Base-by-base conservation (phyloP, 2,113 vertebrate genomes). In the Chloropsis hardwickii region DNA sequence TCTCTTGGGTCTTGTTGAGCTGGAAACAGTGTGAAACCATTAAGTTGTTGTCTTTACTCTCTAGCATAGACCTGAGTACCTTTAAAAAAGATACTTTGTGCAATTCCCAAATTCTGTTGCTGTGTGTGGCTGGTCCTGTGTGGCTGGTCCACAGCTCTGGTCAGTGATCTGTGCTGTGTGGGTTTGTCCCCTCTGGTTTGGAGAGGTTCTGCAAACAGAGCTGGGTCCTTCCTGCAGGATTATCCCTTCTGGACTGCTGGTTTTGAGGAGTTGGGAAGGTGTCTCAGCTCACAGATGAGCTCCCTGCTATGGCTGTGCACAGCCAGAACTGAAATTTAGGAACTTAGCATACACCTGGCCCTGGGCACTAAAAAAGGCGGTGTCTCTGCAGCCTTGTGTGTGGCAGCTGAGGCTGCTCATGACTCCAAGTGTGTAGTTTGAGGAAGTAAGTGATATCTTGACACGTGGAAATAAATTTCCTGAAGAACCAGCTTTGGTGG, bases 161-260 rank as follows among this genome's bases (percentile, higher is more conserved):
- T 11, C 0, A 0, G 27, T 39, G 16, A 4, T 54, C 47, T 37
- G 61, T 47, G 23, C 47, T 33, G 14, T 17, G 37, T 14, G 31
- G 45, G 18, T 74, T 76, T 82, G 67, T 76, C 33, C 25, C 20
- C 3, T 84, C 27, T 77, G 2, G 11, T 61, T 92, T 11, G 51
- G 73, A 37, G 74, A 25, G 42, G 33, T 42, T 67, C 65, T 86
- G 79, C 2, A 1, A 37, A 25, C 62, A 82, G 48, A 85, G 18
- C 74, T 45, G 58, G 14, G 21, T 79, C 62, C 37, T 53, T 82
- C 58, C 74, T 69, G 40, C 42, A 39, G 71, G 27, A 20, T 54
- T 65, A 20, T 66, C 78, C 54, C 54, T 51, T 77, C 62, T 5
- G 0, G 18, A 20, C 19, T 81, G 47, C 29, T 86, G 54, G 2